A percentile compares a stretch with the other conserved stretches of the same genome.
Conservation (phyloP, 2,888 invertebrate species). For the Mesoligia furuncula region DNA sequence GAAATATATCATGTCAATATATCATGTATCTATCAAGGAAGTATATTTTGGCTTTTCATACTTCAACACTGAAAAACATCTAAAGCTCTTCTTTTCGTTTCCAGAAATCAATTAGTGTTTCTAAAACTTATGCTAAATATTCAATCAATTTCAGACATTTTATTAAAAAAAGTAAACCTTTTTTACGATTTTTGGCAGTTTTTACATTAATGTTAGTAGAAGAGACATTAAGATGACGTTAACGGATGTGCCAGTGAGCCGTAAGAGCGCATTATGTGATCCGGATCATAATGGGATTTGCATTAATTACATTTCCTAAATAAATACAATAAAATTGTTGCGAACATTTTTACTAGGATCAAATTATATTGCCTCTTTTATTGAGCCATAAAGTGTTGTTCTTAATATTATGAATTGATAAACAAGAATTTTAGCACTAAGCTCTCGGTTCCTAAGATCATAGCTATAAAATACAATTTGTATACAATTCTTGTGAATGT, state of each 20-base stretch:
- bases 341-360: conserved; percentile 18
- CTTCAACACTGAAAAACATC: not conserved
- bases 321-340: conserved; percentile 23
- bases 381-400: conserved; percentile 21
- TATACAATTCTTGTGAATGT: not conserved
- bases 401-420: conserved; percentile 13
- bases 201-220: conserved; percentile 37
- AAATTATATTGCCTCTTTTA: conserved; percentile 39
- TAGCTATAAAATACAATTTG: conserved; percentile 8
- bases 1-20: not conserved
- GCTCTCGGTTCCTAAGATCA: not conserved
- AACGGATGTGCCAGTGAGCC: conserved; percentile 41
- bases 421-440: conserved; percentile 14
- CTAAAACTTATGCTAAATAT: conserved; percentile 12
- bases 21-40: not conserved
- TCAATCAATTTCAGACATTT: conserved; percentile 29
- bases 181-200: conserved; percentile 41
- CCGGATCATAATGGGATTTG: conserved; percentile 36
- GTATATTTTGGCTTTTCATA: not conserved
- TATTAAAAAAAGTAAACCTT: conserved; percentile 19
- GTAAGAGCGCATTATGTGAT: conserved; percentile 20
- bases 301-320: conserved; percentile 23
- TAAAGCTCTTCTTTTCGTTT: not conserved
- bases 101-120: conserved; percentile 19
- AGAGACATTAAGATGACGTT: conserved; percentile 42